phyloP scores from a whole-genome alignment of 1,140 invertebrate species.

The Drosophila guanche region DNA sequence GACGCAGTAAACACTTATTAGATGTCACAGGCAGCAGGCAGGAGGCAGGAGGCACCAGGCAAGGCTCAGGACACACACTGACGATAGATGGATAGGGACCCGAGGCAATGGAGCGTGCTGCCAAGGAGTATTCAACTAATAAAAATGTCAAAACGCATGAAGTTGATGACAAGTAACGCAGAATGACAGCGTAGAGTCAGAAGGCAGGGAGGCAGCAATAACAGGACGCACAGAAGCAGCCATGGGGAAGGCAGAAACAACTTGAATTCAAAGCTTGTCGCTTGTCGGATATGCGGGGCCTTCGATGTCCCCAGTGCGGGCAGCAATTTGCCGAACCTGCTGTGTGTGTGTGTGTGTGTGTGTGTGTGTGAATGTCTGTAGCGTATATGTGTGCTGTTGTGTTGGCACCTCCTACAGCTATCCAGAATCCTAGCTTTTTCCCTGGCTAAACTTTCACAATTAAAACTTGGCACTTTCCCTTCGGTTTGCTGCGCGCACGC shows the following conservation, averaged over 20 bases:
- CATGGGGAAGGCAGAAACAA: not conserved
- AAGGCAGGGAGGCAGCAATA: conserved; percentile 22
- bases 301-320: conserved; percentile 53
- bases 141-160: conserved; percentile 81
- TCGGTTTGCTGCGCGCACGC: conserved; percentile 44
- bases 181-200: conserved; percentile 65
- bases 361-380: conserved; percentile 9
- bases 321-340: conserved; percentile 76
- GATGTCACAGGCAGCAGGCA: conserved; percentile 53
- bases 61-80: conserved; percentile 3
- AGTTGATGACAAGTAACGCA: conserved; percentile 77
- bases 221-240: not conserved
- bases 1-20: conserved; percentile 77
- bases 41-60: conserved; percentile 6
- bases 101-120: conserved; percentile 75
- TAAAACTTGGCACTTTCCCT: conserved; percentile 75
- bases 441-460: conserved; percentile 72
- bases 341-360: conserved; percentile 34
- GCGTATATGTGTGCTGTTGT: conserved; percentile 1
- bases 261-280: conserved; percentile 50
- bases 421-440: conserved; percentile 9
- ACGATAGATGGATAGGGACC: conserved; percentile 2
- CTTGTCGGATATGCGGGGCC: conserved; percentile 36
- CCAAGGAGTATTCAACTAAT: conserved; percentile 79
- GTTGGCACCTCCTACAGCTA: conserved; percentile 1